These are phyloP conservation scores for Microchirus variegatus DNA, from an alignment of 2,797 vertebrate species.

Conservation along the genomic window DNA sequence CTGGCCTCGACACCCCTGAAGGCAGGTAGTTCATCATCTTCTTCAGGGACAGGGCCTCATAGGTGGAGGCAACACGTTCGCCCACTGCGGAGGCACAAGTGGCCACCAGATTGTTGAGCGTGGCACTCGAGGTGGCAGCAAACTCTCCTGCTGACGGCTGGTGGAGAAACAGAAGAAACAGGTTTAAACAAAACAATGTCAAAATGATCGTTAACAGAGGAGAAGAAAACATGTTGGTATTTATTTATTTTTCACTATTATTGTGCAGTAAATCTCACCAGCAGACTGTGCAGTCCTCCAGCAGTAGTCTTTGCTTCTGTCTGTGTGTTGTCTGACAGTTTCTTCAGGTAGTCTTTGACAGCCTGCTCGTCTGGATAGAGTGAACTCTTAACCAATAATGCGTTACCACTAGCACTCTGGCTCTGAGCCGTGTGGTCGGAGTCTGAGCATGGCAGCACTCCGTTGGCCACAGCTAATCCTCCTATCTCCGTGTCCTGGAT, in stretches of 20 bases:
- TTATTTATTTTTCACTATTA: neutral
- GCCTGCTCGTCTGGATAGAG: constrained; percentile 83
- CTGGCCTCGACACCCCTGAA: constrained; percentile 23
- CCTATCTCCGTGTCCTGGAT: constrained; percentile 38
- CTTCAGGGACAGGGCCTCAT: constrained; percentile 92
- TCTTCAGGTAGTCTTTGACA: constrained; percentile 83
- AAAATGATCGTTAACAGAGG: no score
- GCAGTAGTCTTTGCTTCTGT: constrained; percentile 66
- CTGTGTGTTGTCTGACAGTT: constrained; percentile 78
- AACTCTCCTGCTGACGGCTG: constrained; percentile 55
- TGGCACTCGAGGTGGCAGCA: constrained; percentile 79
- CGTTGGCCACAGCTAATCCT: constrained; percentile 21
- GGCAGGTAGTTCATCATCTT: constrained; percentile 94
- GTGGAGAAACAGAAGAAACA: neutral
- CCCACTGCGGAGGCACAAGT: constrained; percentile 95
- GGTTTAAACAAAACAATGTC: no score
- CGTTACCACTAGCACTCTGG: neutral
- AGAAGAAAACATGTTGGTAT: neutral
- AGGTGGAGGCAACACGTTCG: constrained; percentile 92
- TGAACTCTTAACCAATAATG: constrained; percentile 53
- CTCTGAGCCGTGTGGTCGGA: neutral
- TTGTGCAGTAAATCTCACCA: constrained; percentile 69
- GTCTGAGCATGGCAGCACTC: constrained; percentile 34
- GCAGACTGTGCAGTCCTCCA: constrained; percentile 61
- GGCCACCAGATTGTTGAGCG: constrained; percentile 92